Base-by-base conservation (phyloP, 2,888 invertebrate genomes). In the Lepidochitona cinerea region DNA sequence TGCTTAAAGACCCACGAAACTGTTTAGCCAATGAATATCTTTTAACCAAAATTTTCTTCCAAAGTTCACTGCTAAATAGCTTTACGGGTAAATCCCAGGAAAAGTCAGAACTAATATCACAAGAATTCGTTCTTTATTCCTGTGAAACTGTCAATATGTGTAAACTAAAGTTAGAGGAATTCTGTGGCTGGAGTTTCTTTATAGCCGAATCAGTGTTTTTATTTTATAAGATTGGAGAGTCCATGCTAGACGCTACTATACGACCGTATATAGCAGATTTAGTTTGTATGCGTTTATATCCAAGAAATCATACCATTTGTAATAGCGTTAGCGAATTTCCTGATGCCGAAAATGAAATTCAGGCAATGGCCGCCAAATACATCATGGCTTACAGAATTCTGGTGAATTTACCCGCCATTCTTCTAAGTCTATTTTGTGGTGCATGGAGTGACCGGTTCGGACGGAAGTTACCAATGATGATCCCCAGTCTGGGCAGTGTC, bases 391-490 rank as follows among this genome's bases (percentile, higher is more conserved):
- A 89, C 80, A 81, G 89, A 65, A 79, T 90, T 26, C 78, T 90
- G 37, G 83, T 89, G n/a, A 90, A 89, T 77, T 71, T 89, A 18
- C 90, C 90, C 0, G 90, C 89, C 23, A 82, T 90, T 32, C 70
- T 89, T 41, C 84, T 90, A 4, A 87, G 89, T 26, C 79, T 90
- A 29, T 87, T 90, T 76, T 90, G 90, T 70, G 90, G 90, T 4
- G 89, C 89, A 6, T 90, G 90, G 88, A 90, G 90, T 71, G 90
- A 90, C 77, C 79, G 81, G 65, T 81, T 86, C 59, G 89, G 90
- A 1, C 83, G 90, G 26, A 90, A 90, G 71, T 64, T 83, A 49
- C 85, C 85, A 0, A 88, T 90, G 80, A 82, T 90, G 79, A 75
- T 89, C 4, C 88, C 89, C 1, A 87, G 88, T 72, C 71, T 88